Conservation (phyloP, 2,888 invertebrate species). For the Anoplius nigerrimus region DNA sequence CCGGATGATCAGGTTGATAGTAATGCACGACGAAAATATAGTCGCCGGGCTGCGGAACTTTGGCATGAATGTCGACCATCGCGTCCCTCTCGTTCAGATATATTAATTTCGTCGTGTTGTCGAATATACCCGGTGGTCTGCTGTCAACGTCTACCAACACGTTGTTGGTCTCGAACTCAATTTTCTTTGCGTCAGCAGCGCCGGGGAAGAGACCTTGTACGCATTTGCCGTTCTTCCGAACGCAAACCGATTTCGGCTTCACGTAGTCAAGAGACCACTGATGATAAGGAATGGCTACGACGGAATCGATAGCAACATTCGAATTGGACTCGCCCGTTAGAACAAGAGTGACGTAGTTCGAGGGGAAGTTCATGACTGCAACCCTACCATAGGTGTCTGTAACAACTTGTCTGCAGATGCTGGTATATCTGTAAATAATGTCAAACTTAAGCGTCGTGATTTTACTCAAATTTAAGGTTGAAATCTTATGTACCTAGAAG, state of each 20-base stretch:
- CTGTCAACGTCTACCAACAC: slow-evolving; percentile 78
- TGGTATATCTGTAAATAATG: slow-evolving; percentile 77
- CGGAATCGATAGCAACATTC: slow-evolving; percentile 86
- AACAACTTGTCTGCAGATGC: slow-evolving; percentile 85
- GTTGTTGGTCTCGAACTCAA: slow-evolving; percentile 84
- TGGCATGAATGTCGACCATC: slow-evolving; percentile 84
- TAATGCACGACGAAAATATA: slow-evolving; percentile 95
- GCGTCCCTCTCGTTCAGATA: slow-evolving; percentile 81
- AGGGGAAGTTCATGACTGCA: slow-evolving; percentile 83
- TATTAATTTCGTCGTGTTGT: slow-evolving; percentile 84
- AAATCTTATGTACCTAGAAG: too few species aligned
- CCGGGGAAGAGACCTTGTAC: slow-evolving; percentile 83
- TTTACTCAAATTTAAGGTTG: too few species aligned
- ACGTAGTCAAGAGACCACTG: slow-evolving; percentile 94
- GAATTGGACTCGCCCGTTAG: slow-evolving; percentile 81
- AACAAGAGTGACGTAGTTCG: slow-evolving; percentile 81
- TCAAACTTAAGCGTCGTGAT: not conserved
- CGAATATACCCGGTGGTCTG: slow-evolving; percentile 80
- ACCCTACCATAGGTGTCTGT: slow-evolving; percentile 85
- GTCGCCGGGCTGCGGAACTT: slow-evolving; percentile 85
- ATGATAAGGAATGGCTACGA: slow-evolving; percentile 88
- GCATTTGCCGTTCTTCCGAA: slow-evolving; percentile 87
- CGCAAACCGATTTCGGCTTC: slow-evolving; percentile 89
- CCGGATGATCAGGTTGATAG: slow-evolving; percentile 93
- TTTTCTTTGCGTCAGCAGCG: slow-evolving; percentile 88